Evolutionary conservation across 2,797 vertebrate genomes (phyloP).

Genomic region (Taenioides sp.): DNA sequence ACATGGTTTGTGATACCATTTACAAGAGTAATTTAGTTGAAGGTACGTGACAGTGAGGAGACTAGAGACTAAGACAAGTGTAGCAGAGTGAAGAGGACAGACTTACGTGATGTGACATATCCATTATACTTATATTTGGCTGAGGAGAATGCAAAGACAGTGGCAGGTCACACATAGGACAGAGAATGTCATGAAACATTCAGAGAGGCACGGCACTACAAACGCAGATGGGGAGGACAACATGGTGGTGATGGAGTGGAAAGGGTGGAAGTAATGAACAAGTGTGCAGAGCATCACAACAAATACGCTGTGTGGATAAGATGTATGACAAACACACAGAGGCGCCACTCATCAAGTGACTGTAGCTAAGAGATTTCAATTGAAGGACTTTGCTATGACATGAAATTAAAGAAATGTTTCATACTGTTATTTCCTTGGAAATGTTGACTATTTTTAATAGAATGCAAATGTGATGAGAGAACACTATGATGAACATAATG

Average conservation of each 20-base stretch:
- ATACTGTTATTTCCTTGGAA: not conserved
- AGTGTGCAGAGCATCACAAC: constrained; percentile 23
- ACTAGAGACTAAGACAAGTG: constrained; percentile 64
- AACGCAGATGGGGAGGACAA: constrained; percentile 51
- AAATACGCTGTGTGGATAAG: constrained; percentile 20
- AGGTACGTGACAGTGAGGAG: constrained; percentile 53
- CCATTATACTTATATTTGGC: constrained; percentile 88
- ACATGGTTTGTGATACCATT: constrained; percentile 31
- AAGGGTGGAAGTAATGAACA: constrained; percentile 27
- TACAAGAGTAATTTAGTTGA: constrained; percentile 52
- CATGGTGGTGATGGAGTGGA: constrained; percentile 31
- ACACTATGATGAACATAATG: constrained; percentile 20
- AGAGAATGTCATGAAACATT: constrained; percentile 72
- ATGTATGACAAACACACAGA: constrained; percentile 6
- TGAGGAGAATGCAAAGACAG: constrained; percentile 85
- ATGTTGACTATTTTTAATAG: constrained; percentile 1
- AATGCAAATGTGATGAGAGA: constrained; percentile 26
- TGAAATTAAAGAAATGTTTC: constrained; percentile 1
- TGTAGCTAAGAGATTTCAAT: constrained; percentile 45
- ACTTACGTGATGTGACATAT: constrained; percentile 87
- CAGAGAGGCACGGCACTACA: constrained; percentile 66
- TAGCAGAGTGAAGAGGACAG: constrained; percentile 68
- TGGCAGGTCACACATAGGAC: constrained; percentile 78
- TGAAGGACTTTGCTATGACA: constrained; percentile 29
- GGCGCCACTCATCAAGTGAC: constrained; percentile 27